Conservation (phyloP, 2,113 vertebrate genomes). For the Notarius quadriscutis region DNA sequence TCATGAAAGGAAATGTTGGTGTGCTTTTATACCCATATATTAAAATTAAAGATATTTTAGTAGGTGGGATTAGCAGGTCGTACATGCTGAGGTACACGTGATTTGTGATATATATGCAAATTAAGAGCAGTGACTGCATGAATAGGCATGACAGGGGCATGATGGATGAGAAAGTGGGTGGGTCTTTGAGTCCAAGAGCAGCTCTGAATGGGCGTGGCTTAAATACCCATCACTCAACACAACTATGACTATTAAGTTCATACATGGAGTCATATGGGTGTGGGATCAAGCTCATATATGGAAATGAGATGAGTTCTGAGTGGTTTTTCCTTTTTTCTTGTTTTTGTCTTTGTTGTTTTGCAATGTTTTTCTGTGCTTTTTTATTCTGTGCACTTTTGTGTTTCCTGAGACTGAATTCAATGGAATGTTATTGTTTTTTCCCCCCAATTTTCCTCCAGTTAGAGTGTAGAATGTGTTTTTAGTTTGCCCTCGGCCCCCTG, state of each 20-base stretch:
- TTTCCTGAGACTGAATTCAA: not conserved
- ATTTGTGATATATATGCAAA: not conserved
- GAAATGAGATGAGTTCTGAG: not conserved
- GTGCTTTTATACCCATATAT: not conserved
- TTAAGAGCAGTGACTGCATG: not conserved
- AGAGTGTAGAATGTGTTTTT: conserved; percentile 33
- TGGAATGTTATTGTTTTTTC: not conserved
- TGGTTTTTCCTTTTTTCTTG: not conserved
- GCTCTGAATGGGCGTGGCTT: no score
- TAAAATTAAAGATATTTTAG: not conserved
- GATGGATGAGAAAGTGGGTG: not conserved
- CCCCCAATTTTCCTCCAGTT: not conserved
- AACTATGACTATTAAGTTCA: no score
- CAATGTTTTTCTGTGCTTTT: not conserved
- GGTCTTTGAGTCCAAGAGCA: no score
- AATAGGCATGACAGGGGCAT: no score
- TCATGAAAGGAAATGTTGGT: not conserved
- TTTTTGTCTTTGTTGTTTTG: not conserved
- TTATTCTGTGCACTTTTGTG: not conserved
- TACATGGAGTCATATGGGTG: no score
- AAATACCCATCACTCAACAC: no score
- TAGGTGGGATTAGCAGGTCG: not conserved
- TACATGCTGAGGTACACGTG: no score
- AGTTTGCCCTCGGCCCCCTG: conserved; percentile 1
- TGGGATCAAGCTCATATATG: not conserved